Evolutionary conservation across 2,888 invertebrate species (phyloP).

Genomic region (Eugnorisma glareosa): DNA sequence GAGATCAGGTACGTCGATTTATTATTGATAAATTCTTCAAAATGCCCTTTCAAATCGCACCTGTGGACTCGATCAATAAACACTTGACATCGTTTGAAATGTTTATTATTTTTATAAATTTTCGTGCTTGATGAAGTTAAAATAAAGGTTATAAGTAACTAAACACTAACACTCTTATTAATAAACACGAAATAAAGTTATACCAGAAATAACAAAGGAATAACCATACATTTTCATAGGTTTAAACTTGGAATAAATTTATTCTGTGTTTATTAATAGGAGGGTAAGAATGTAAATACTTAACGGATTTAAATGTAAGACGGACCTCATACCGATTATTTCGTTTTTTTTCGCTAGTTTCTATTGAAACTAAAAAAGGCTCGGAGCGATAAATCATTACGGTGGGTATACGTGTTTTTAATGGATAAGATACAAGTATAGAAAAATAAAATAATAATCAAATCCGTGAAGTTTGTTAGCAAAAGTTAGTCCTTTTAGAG

Average conservation of each 20-base stretch:
- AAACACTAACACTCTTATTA: not conserved
- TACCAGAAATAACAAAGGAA: too few species aligned
- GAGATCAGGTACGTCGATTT: conserved; percentile 94
- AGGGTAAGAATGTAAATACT: not conserved
- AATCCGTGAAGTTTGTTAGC: too few species aligned
- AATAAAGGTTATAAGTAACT: not conserved
- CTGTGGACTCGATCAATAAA: conserved; percentile 90
- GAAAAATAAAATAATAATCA: not conserved
- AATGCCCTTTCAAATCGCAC: conserved; percentile 78
- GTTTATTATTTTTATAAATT: conserved; percentile 41
- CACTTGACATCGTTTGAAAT: conserved; percentile 73
- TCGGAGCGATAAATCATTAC: not conserved
- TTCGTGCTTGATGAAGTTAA: not conserved
- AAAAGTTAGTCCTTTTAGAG: too few species aligned
- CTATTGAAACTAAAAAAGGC: not conserved
- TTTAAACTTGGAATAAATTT: too few species aligned
- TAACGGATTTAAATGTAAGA: not conserved
- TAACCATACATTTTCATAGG: too few species aligned
- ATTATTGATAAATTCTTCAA: conserved; percentile 58
- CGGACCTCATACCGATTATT: not conserved
- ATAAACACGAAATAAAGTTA: too few species aligned
- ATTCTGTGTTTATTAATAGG: too few species aligned
- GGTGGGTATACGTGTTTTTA: not conserved
- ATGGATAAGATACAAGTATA: not conserved
- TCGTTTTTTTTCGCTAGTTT: not conserved